Conservation (phyloP, 2,797 vertebrate species). For the Simalia tracyae region DNA sequence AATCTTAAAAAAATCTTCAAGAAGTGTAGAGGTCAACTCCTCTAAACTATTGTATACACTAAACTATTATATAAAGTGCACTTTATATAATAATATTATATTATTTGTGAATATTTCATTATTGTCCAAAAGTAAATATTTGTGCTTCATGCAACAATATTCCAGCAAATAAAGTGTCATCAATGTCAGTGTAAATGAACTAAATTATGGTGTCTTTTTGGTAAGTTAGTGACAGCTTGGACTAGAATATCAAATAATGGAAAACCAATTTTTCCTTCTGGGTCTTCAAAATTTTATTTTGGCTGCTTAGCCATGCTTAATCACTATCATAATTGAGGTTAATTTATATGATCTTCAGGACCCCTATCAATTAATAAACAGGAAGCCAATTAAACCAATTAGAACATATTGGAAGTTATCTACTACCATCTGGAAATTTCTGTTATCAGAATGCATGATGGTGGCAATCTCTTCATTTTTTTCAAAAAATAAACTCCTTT, state of each 20-base stretch:
- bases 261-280: neutral
- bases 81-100: neutral
- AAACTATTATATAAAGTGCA: no score
- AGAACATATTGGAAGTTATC: slow-evolving; percentile 66
- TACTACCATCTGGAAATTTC: slow-evolving; percentile 67
- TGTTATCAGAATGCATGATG: slow-evolving; percentile 59
- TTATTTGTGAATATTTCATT: neutral
- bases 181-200: neutral
- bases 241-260: slow-evolving; percentile 6
- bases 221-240: neutral
- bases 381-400: slow-evolving; percentile 69
- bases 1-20: neutral
- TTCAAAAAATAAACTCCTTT: slow-evolving; percentile 29
- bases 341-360: slow-evolving; percentile 65
- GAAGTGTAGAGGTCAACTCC: neutral
- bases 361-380: slow-evolving; percentile 70
- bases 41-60: neutral
- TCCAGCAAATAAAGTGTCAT: neutral
- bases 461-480: slow-evolving; percentile 53
- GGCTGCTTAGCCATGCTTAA: slow-evolving; percentile 61
- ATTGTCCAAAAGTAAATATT: neutral
- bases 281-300: slow-evolving; percentile 5
- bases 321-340: slow-evolving; percentile 60
- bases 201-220: neutral
- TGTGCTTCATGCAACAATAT: neutral